Evolutionary conservation across 2,113 vertebrate species (phyloP).

Genomic region (Aptenodytes forsteri): DNA sequence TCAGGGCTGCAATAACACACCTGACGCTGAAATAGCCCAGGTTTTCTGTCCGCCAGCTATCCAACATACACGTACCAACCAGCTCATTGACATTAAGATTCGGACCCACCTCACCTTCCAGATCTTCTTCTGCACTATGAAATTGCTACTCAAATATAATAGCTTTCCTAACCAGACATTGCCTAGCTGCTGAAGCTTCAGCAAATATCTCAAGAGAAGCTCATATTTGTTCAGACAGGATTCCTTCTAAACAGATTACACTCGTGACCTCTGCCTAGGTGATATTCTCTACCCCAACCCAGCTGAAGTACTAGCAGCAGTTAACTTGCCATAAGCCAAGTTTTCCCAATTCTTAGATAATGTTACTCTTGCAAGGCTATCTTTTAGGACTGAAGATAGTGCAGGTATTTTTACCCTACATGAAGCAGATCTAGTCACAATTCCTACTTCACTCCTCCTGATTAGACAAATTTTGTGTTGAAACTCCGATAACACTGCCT

Average conservation of each 20-base stretch:
- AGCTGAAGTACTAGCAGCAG: not conserved
- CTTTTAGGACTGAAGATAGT: not conserved
- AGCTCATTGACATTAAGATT: not conserved
- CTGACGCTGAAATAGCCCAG: not conserved
- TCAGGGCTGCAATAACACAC: not conserved
- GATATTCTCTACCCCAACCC: not conserved
- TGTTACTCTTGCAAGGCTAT: not conserved
- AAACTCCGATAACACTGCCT: not conserved
- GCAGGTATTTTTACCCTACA: not conserved
- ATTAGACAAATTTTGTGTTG: not conserved
- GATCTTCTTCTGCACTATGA: not conserved
- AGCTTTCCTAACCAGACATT: not conserved
- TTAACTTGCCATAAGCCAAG: not conserved
- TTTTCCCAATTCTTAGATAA: not conserved
- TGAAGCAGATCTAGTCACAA: not conserved
- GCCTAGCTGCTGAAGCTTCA: not conserved
- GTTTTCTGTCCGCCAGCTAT: not conserved
- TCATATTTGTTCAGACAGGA: not conserved
- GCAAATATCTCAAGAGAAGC: not conserved
- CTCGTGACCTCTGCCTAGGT: not conserved
- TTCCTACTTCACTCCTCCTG: not conserved
- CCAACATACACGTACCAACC: rapidly evolving
- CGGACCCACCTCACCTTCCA: not conserved
- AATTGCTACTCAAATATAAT: not conserved
- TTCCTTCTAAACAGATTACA: not conserved